Conservation (phyloP, 2,113 vertebrate genomes). For the Oceanodroma tethys region DNA sequence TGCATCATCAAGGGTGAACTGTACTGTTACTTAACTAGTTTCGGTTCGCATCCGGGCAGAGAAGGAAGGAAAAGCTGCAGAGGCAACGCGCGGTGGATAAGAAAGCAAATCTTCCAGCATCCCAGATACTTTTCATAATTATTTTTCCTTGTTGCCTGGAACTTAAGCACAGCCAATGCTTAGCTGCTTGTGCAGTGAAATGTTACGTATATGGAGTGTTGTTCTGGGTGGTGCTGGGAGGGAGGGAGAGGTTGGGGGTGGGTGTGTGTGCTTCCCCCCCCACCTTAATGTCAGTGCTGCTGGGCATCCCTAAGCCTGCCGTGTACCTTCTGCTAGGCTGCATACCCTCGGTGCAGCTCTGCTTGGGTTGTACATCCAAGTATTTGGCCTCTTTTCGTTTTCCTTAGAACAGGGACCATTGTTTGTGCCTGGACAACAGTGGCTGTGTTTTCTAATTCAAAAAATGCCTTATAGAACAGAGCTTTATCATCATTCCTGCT, state of each 20-base stretch:
- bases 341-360: background rate
- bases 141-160: background rate
- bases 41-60: conserved; percentile 28
- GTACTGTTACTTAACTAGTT: conserved; percentile 53
- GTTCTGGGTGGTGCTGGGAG: background rate
- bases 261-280: background rate
- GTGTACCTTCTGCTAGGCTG: background rate
- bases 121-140: background rate
- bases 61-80: background rate
- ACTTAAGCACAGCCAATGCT: background rate
- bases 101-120: conserved; percentile 13
- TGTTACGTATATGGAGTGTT: rapidly evolving
- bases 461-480: background rate
- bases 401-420: conserved; percentile 1
- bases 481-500: background rate
- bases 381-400: background rate
- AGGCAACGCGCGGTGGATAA: background rate
- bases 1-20: conserved; percentile 51
- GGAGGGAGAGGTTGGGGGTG: background rate
- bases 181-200: background rate
- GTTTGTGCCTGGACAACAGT: conserved; percentile 21
- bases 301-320: background rate
- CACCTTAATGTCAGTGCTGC: background rate
- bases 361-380: background rate
- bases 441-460: conserved; percentile 1